Percentiles rank a stretch among this genome's conserved stretches.
Conservation (phyloP, 2,888 invertebrate species). For the Eilema sororculum region DNA sequence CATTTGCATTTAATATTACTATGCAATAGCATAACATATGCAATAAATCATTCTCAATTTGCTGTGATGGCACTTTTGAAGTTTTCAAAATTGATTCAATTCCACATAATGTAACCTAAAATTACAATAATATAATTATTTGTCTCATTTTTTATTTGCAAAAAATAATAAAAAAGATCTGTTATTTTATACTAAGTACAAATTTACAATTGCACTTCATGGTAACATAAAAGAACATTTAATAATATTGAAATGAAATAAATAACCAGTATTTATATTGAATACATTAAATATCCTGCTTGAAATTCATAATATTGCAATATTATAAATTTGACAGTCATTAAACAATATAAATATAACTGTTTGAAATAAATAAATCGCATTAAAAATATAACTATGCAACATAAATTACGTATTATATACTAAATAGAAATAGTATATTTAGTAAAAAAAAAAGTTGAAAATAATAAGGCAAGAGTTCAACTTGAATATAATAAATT, state of each 20-base stretch:
- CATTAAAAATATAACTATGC: slow-evolving; percentile 3
- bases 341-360: not conserved
- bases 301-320: not conserved
- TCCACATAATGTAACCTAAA: not conserved
- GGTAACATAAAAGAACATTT: not conserved
- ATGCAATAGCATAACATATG: not conserved
- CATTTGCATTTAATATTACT: no score
- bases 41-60: not conserved
- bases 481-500: slow-evolving; percentile 25
- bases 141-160: not conserved
- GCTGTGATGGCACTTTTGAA: not conserved
- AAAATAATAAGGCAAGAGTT: slow-evolving; percentile 38
- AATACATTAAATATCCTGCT: not conserved
- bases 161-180: not conserved
- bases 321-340: no score
- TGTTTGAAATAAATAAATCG: slow-evolving; percentile 2
- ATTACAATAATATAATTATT: no score
- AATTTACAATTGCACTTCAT: not conserved
- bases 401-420: slow-evolving; percentile 15
- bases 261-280: not conserved
- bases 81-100: not conserved
- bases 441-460: slow-evolving; percentile 18
- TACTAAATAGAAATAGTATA: slow-evolving; percentile 24
- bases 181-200: not conserved
- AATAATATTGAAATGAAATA: not conserved